Conservation (phyloP, 92 coral and sea anemone species). For the Zoanthus sansibaricus region DNA sequence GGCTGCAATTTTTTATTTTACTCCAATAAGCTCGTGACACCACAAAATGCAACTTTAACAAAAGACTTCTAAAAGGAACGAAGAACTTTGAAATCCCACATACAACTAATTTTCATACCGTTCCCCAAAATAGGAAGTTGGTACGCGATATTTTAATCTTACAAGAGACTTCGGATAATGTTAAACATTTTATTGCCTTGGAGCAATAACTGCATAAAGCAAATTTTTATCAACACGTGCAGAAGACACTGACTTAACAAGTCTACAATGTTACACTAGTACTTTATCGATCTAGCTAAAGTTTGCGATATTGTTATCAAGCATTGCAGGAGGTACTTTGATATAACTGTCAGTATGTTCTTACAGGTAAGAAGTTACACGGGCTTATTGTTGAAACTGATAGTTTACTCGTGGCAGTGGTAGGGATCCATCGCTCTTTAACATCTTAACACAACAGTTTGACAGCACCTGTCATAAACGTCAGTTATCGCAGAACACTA, state of each 20-base stretch:
- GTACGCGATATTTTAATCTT: too few species aligned
- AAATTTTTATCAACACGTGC: too few species aligned
- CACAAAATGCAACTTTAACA: background rate
- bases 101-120: background rate
- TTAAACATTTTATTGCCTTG: too few species aligned
- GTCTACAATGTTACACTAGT: too few species aligned
- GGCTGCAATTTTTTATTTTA: too few species aligned
- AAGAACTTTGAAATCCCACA: background rate
- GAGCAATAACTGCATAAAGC: too few species aligned
- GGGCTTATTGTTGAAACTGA: background rate
- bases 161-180: too few species aligned
- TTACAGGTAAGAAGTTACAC: background rate
- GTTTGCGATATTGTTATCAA: too few species aligned
- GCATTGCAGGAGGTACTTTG: too few species aligned
- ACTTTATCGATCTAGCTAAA: too few species aligned
- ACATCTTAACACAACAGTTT: background rate
- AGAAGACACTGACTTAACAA: too few species aligned
- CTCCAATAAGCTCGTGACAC: background rate
- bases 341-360: too few species aligned
- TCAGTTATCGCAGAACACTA: background rate
- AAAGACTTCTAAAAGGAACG: background rate
- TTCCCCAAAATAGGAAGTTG: background rate
- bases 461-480: slow-evolving; percentile 20
- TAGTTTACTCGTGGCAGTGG: background rate
- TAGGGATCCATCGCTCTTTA: background rate